Evolutionary conservation across 2,888 invertebrate species (phyloP).

Genomic region (Caenorhabditis uteleia): DNA sequence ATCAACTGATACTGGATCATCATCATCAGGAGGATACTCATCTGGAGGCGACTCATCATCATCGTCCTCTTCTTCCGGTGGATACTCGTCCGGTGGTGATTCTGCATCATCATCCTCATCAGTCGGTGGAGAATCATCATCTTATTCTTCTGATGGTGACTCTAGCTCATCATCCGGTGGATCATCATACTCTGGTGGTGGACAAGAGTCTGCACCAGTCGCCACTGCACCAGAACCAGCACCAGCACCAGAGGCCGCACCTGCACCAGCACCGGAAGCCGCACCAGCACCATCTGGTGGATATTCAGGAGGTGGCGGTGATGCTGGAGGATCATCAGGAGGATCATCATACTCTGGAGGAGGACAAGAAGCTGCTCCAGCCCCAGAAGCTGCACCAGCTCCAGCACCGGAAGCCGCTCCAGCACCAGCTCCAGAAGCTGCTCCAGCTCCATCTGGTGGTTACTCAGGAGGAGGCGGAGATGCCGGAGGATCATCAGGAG

Average conservation of each 20-base stretch:
- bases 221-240: background rate
- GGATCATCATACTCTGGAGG: slow-evolving; percentile 15
- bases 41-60: slow-evolving; percentile 17
- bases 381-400: slow-evolving; percentile 17
- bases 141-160: slow-evolving; percentile 6
- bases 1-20: background rate
- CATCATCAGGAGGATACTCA: slow-evolving; percentile 12
- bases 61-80: no score
- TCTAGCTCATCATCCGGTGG: slow-evolving; percentile 11
- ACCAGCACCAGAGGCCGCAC: slow-evolving; percentile 3
- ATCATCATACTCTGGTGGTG: slow-evolving; percentile 7
- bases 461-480: slow-evolving; percentile 6
- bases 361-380: slow-evolving; percentile 18
- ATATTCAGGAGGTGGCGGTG: slow-evolving; percentile 1
- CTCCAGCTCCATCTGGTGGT: slow-evolving; percentile 8
- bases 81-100: slow-evolving; percentile 16
- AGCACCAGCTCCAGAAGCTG: background rate
- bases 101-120: slow-evolving; percentile 9
- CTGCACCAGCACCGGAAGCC: slow-evolving; percentile 1
- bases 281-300: slow-evolving; percentile 4
- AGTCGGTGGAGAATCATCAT: no score
- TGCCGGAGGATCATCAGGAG: slow-evolving; percentile 3
- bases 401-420: slow-evolving; percentile 3
- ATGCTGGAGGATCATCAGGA: slow-evolving; percentile 8
- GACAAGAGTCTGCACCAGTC: slow-evolving; percentile 4